Percentiles rank a stretch among this genome's conserved stretches.
Conservation (phyloP, 1,140 invertebrate genomes). For the Psix sp. region DNA sequence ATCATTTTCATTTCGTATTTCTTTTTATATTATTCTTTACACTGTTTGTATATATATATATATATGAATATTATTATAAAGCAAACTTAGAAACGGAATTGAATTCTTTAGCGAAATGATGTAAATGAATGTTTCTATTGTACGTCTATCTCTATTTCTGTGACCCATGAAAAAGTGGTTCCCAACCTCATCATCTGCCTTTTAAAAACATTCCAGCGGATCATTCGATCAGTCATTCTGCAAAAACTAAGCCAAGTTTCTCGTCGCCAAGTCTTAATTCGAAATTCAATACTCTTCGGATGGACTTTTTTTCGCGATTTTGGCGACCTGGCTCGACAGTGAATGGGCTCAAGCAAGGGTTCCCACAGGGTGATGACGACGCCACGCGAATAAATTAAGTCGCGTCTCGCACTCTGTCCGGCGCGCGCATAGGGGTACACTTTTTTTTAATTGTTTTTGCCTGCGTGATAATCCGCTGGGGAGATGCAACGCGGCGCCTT, state of each 20-base stretch:
- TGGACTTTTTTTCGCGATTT: constrained; percentile 39
- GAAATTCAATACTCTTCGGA: constrained; percentile 49
- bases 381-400: constrained; percentile 58
- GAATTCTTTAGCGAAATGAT: too few relatives aligned
- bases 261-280: constrained; percentile 31
- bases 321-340: constrained; percentile 42
- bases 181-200: neutral
- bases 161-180: neutral
- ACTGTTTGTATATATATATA: too few relatives aligned
- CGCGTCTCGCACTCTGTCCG: constrained; percentile 43
- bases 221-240: constrained; percentile 44
- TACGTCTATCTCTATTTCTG: too few relatives aligned
- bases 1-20: too few relatives aligned
- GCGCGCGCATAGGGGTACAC: constrained; percentile 18
- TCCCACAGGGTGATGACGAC: constrained; percentile 51
- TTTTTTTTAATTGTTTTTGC: constrained; percentile 49
- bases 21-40: too few relatives aligned
- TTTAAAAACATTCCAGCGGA: constrained; percentile 21
- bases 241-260: constrained; percentile 34
- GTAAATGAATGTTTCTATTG: too few relatives aligned
- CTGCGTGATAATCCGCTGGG: constrained; percentile 57
- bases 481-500: constrained; percentile 56
- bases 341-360: constrained; percentile 48
- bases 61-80: too few relatives aligned
- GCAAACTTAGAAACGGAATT: too few relatives aligned